Evolutionary conservation across 2,888 invertebrate genomes (phyloP), one percentile per base, ranked within the genome.

Genomic region (Drosophila setosimentum): DNA sequence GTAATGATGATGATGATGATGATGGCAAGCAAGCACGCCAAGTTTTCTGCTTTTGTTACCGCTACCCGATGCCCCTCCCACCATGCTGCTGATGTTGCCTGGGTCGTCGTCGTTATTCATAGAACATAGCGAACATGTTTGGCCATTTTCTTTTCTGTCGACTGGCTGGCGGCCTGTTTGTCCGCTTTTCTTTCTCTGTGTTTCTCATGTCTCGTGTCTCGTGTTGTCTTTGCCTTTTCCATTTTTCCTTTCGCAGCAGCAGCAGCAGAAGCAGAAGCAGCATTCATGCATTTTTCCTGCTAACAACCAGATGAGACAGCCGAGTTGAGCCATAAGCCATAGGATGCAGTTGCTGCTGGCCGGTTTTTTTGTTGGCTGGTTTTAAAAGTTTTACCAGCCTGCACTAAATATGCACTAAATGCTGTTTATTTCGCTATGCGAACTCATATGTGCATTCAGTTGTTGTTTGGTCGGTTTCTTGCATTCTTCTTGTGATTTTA

Each of bases 271-370:
- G 32, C 32, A 37, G 27, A 29, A 29, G 37, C 67, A 77, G 85
- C 90, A 83, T 82, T 87, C 90, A 90, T 90, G 87, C 90, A 88
- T 85, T 87, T 90, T 90, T 88, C 89, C 90, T 85, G 88, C 86
- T 82, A 75, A 81, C 83, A 77, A 84, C 76, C 83, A 83, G 70
- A 85, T 76, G 78, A 67, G 73, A 69, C 67, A 40, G 54, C n/a
- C 37, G 8, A 30, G 45, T 24, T 24, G 45, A 24, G 45, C 45
- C 2, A 16, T 45, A 45, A 24, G 45, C 45, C 21, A 24, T 33
- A 32, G 35, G 30, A 55, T 37, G 27, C 30, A 32, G 68, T 63
- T 64, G 45, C 57, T 76, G 74, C 59, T 76, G 74, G 73, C 84
- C 71, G 71, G 75, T 80, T 87, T 77, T 74, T 74, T 65, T 72